phyloP scores from a whole-genome alignment of 2,888 invertebrate species.

The Leucozona laternaria region DNA sequence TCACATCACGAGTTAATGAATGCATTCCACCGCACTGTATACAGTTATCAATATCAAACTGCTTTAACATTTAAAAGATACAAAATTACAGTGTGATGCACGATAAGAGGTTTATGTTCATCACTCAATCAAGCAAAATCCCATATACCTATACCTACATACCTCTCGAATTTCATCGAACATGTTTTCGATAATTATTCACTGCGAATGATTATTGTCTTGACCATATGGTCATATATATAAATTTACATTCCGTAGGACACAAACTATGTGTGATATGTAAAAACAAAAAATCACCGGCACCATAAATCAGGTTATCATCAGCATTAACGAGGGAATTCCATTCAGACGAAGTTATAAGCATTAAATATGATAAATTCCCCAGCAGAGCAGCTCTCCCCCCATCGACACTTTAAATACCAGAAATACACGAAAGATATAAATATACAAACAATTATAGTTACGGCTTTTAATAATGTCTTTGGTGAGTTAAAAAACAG shows the following conservation, averaged over 20 bases:
- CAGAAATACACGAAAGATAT: slow-evolving; percentile 51
- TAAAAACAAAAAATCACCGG: slow-evolving; percentile 11
- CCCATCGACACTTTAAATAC: slow-evolving; percentile 9
- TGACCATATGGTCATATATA: slow-evolving; percentile 7
- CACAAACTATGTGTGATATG: slow-evolving; percentile 1
- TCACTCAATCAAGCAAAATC: not conserved
- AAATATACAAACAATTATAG: not conserved
- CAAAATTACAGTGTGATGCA: slow-evolving; percentile 13
- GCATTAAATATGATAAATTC: slow-evolving; percentile 40
- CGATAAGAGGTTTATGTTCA: slow-evolving; percentile 2
- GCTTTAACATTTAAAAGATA: slow-evolving; percentile 1
- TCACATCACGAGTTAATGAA: not conserved
- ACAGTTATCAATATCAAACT: not conserved
- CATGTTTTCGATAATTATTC: slow-evolving; percentile 31
- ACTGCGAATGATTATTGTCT: slow-evolving; percentile 10
- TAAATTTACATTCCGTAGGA: slow-evolving; percentile 21
- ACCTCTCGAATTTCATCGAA: slow-evolving; percentile 18
- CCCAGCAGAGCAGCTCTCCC: not conserved
- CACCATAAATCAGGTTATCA: slow-evolving; percentile 46
- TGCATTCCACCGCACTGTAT: not conserved
- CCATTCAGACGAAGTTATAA: slow-evolving; percentile 45
- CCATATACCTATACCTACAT: not conserved
- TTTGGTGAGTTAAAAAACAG: slow-evolving; percentile 1
- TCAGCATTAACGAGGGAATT: slow-evolving; percentile 41
- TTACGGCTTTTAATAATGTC: slow-evolving; percentile 1